Conservation (phyloP, 1,140 invertebrate species). For the Apis florea region DNA sequence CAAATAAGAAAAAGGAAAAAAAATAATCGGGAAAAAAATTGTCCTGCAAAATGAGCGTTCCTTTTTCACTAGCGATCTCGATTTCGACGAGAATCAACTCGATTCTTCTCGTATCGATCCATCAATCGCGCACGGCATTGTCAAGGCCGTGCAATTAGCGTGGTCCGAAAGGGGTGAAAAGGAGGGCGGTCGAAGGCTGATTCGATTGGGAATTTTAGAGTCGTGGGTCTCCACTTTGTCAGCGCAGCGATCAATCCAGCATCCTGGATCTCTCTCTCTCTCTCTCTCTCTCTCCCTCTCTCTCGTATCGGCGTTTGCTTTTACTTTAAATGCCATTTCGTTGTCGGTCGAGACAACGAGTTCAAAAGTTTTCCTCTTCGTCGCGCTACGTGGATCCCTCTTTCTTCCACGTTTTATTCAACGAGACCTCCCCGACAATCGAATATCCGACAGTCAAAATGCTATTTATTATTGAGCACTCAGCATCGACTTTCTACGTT, state of each 20-base stretch:
- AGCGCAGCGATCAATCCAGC: slow-evolving; percentile 46
- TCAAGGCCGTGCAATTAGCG: slow-evolving; percentile 27
- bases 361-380: slow-evolving; percentile 31
- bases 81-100: not conserved
- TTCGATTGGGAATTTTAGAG: slow-evolving; percentile 30
- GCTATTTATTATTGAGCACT: slow-evolving; percentile 61
- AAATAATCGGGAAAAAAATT: too few relatives aligned
- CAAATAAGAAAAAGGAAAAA: not conserved
- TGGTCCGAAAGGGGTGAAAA: not conserved
- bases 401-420: slow-evolving; percentile 43
- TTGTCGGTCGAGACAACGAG: slow-evolving; percentile 47
- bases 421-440: slow-evolving; percentile 47
- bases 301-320: slow-evolving; percentile 61
- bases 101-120: slow-evolving; percentile 2
- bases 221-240: slow-evolving; percentile 42
- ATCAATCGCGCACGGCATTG: slow-evolving; percentile 13
- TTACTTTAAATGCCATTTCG: slow-evolving; percentile 68
- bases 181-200: not conserved
- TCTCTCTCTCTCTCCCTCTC: too few relatives aligned
- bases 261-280: too few relatives aligned
- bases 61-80: not conserved
- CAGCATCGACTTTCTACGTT: not conserved
- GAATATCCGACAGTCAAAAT: slow-evolving; percentile 65
- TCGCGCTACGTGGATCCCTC: too few relatives aligned
- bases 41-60: not conserved